phyloP scores from a whole-genome alignment of 1,140 invertebrate genomes.

The Drosophila parabipectinata region DNA sequence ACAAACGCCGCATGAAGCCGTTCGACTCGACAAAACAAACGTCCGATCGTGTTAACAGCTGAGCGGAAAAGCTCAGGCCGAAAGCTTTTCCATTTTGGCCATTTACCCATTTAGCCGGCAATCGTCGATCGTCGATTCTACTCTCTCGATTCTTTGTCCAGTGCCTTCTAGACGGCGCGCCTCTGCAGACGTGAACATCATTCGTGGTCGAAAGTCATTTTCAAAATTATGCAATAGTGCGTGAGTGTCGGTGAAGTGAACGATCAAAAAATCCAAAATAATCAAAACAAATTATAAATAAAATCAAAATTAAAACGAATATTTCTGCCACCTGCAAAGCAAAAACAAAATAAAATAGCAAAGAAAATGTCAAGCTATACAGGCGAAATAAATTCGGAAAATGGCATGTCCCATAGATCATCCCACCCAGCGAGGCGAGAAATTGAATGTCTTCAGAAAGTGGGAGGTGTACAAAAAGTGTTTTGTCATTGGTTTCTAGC shows the following conservation, averaged over 20 bases:
- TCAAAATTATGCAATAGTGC: slow-evolving; percentile 45
- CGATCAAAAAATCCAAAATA: background rate
- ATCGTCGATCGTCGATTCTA: slow-evolving; percentile 21
- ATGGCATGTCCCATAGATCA: slow-evolving; percentile 66
- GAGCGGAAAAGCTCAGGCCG: slow-evolving; percentile 57
- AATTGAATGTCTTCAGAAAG: slow-evolving; percentile 33
- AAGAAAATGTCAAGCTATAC: slow-evolving; percentile 30
- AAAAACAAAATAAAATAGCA: background rate
- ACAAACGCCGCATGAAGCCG: slow-evolving; percentile 67
- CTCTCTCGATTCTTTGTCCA: slow-evolving; percentile 62
- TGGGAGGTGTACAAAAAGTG: slow-evolving; percentile 32
- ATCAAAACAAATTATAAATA: background rate
- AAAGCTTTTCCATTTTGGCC: slow-evolving; percentile 42
- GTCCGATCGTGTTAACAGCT: slow-evolving; percentile 58
- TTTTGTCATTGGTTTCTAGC: slow-evolving; percentile 49
- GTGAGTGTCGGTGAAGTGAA: slow-evolving; percentile 39
- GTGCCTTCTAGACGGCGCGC: slow-evolving; percentile 58
- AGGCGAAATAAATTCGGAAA: slow-evolving; percentile 62
- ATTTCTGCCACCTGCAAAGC: slow-evolving; percentile 45
- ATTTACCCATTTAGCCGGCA: slow-evolving; percentile 44
- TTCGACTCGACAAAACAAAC: slow-evolving; percentile 9
- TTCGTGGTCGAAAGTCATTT: slow-evolving; percentile 3
- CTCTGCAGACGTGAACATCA: slow-evolving; percentile 56
- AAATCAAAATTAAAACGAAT: slow-evolving; percentile 12
- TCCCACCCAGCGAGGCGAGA: slow-evolving; percentile 20